Conservation (phyloP, 2,888 invertebrate genomes). For the Morinoia aosen region DNA sequence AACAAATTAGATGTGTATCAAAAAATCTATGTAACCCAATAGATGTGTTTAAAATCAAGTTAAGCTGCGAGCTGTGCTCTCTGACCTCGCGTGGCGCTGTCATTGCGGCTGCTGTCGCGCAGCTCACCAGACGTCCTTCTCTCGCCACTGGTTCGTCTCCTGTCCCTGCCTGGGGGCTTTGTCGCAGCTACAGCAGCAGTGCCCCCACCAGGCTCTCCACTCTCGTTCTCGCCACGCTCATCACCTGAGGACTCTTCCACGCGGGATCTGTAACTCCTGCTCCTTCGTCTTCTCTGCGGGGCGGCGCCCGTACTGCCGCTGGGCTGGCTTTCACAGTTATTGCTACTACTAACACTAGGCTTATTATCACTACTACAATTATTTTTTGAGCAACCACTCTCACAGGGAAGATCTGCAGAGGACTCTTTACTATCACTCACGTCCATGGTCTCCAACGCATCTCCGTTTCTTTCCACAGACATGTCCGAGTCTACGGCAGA, state of each 20-base stretch:
- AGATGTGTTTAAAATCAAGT: too few species aligned
- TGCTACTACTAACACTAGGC: neutral
- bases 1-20: too few species aligned
- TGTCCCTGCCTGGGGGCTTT: neutral
- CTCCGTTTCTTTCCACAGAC: neutral
- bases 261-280: constrained; percentile 21
- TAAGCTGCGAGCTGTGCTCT: neutral
- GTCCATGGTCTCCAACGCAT: neutral
- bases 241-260: constrained; percentile 1
- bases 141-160: neutral
- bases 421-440: constrained; percentile 5
- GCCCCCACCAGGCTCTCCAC: neutral
- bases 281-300: constrained; percentile 1
- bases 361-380: neutral
- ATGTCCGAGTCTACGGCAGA: neutral
- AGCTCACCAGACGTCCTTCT: constrained; percentile 1
- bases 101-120: constrained; percentile 7
- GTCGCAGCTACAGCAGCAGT: neutral
- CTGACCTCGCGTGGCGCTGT: neutral
- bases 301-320: neutral
- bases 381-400: constrained; percentile 25
- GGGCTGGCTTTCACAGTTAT: neutral
- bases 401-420: neutral
- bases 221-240: neutral
- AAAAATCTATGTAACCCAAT: too few species aligned